Evolutionary conservation across 2,888 invertebrate genomes (phyloP), one percentile per base, ranked within the genome.

Genomic region (Mythimna ferrago): DNA sequence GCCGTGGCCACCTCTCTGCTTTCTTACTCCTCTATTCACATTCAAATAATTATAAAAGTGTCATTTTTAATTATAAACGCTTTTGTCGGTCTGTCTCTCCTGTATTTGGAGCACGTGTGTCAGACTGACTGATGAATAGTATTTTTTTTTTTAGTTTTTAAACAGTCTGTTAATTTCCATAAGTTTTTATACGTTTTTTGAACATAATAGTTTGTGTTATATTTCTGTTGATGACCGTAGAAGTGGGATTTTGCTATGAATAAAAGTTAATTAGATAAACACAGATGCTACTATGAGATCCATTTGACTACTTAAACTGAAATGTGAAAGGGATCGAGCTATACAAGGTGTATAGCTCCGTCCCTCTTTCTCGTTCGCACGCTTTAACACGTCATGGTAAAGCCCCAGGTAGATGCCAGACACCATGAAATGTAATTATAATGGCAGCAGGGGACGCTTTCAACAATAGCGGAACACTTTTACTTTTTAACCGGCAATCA

Each of bases 61-160:
- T 93, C 94, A 93, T 90, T 93, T 91, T 89, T 92, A 93, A 95
- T 95, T 94, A 93, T 91, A 90, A 90, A 91, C 89, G 92, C 88
- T 91, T 91, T 92, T 89, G 88, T 89, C 91, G 89, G 92, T 80
- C 87, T 91, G 92, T 90, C 91, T 88, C 83, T 92, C 89, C 90
- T 82, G 78, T 89, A 89, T 89, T 87, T 86, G 78, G 83, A 80
- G 80, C 82, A 83, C 67, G 78, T 80, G 70, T 82, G 86, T 81
- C 82, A 16, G 16, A 48, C 48, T 48, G 48, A 48, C 16, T 48
- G 75, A 76, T 82, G 62, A 71, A 74, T 71, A 76, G 60, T 65
- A 26, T 2, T n/a, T 32, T 32, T 38, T 71, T 66, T 71, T 72
- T 74, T 64, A 65, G 66, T 48, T 72, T 76, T 65, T 72, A 35